Evolutionary conservation across 2,113 vertebrate genomes (phyloP).

Genomic region (Entosphenus tridentatus): DNA sequence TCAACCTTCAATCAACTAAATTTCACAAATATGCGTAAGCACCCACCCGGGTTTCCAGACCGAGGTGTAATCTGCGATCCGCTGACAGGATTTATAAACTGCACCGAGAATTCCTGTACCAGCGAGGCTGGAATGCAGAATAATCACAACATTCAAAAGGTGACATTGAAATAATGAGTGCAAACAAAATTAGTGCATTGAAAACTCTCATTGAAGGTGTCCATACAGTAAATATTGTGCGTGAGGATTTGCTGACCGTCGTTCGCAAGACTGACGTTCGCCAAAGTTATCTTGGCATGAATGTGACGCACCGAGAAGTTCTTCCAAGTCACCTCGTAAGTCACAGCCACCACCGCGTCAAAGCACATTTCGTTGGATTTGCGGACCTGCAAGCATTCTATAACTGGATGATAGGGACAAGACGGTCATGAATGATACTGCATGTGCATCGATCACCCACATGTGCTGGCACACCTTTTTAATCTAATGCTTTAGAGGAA

Average conservation of each 20-base stretch:
- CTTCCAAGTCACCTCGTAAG: background rate
- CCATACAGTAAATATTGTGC: background rate
- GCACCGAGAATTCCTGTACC: slow-evolving; percentile 38
- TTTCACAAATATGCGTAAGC: background rate
- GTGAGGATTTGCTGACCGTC: background rate
- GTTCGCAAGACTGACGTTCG: background rate
- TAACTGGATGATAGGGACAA: too few species aligned
- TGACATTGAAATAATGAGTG: background rate
- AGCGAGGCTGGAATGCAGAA: slow-evolving; percentile 24
- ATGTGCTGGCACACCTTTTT: too few species aligned
- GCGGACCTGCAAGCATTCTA: too few species aligned
- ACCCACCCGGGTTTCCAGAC: slow-evolving; percentile 52
- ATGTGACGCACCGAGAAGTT: background rate
- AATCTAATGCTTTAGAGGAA: too few species aligned
- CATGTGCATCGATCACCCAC: too few species aligned
- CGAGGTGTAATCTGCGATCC: slow-evolving; percentile 14
- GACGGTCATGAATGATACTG: too few species aligned
- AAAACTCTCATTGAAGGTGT: background rate
- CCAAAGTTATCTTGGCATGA: background rate
- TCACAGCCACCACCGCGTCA: background rate
- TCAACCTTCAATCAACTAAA: background rate
- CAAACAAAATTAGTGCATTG: background rate
- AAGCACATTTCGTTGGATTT: background rate
- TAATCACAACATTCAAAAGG: background rate
- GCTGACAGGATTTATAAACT: slow-evolving; percentile 31